Base-by-base conservation (phyloP, 2,888 invertebrate genomes). In the Tricholauxania praeusta region DNA sequence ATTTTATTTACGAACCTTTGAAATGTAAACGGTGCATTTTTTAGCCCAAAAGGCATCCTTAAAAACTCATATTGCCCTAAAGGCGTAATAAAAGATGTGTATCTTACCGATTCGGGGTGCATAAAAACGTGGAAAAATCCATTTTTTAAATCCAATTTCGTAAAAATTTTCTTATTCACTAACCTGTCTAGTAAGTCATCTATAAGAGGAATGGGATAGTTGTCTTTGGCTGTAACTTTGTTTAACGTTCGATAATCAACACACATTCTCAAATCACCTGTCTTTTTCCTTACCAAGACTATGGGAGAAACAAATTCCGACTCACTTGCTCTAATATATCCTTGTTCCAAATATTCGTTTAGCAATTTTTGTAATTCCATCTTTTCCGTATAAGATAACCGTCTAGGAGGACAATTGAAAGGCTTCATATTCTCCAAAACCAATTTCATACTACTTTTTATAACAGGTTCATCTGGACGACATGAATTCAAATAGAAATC, bases 191-290 rank as follows among this genome's bases (percentile, higher is more conserved):
- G 57, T 14, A 74, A 53, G 63, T 74, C 75, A 22, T 74, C 71
- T 55, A 74, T 72, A 19, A 75, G 59, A 10, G 74, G 75, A 12
- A 75, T 71, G 8, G 75, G 72, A 17, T 72, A 72, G 17, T 70
- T 73, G 28, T 73, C 17, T 15, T 72, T 76, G 7, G 59, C 51
- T 1, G 76, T 76, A 5, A 68, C 60, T n/a, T 74, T 76, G 65
- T 62, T 63, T 39, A 68, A 53, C 39, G 17, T 71, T 57, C 72
- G 15, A 19, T 51, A 76, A 17, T 75, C 72, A 12, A 70, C 70
- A 12, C 74, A 66, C 57, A 70, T 66, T 57, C 17, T 55, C 52
- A 51, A 59, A 32, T n/a, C 72, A 62, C 19, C 48, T 28, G 72
- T 12, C 68, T 65, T 75, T n/a, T 75, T 71, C 10, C 49, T 19